A percentile compares a stretch with the other conserved stretches of the same genome.
Evolutionary conservation across 2,888 invertebrate species (phyloP).

Genomic region (Heliconius cydno): DNA sequence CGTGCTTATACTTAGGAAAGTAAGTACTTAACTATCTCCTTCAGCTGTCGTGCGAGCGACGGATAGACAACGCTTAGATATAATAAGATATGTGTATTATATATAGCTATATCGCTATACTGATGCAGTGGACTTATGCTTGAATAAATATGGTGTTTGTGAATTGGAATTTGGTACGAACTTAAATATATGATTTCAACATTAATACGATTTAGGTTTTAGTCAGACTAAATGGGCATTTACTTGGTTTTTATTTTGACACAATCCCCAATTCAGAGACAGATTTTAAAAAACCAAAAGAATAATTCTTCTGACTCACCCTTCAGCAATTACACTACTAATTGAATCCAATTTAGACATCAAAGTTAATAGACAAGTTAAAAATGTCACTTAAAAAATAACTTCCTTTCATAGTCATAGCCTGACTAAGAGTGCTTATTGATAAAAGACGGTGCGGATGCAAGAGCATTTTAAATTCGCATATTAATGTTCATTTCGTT

Average conservation of each 20-base stretch:
- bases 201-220: neutral
- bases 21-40: constrained; percentile 38
- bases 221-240: neutral
- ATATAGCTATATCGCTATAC: neutral
- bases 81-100: neutral
- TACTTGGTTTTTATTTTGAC: neutral
- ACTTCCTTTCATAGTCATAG: constrained; percentile 44
- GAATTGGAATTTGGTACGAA: neutral
- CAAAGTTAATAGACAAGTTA: constrained; percentile 52
- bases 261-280: neutral
- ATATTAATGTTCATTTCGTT: constrained; percentile 8
- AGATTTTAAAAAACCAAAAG: neutral
- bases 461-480: constrained; percentile 20
- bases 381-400: constrained; percentile 46
- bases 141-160: neutral
- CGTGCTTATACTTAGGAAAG: constrained; percentile 53
- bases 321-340: constrained; percentile 57
- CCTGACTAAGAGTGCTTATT: constrained; percentile 44
- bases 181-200: neutral
- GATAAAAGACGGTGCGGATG: constrained; percentile 31
- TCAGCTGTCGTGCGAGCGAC: constrained; percentile 9
- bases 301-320: constrained; percentile 32
- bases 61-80: constrained; percentile 6
- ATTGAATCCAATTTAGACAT: constrained; percentile 58
- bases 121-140: neutral